phyloP scores from a whole-genome alignment of 1,140 invertebrate genomes.

The Drosophila pandora region DNA sequence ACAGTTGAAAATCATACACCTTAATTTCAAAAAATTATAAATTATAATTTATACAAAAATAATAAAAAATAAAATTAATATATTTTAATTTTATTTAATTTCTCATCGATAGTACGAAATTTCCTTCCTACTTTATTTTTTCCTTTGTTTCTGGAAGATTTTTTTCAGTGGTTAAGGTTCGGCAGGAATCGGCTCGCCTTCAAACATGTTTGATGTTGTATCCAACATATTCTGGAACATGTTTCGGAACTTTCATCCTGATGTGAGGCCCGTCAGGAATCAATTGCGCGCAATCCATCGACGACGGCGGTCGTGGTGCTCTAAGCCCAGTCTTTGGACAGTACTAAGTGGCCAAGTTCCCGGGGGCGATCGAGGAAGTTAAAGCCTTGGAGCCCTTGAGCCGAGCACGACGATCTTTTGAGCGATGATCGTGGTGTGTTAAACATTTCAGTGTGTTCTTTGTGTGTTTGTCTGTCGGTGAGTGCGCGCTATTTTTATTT shows the following conservation, averaged over 20 bases:
- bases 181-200: conserved; percentile 32
- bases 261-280: conserved; percentile 59
- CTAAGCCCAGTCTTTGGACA: background rate
- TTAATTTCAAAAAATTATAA: background rate
- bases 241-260: conserved; percentile 50
- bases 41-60: background rate
- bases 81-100: background rate
- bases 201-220: no score
- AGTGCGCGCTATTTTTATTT: conserved; percentile 62
- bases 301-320: conserved; percentile 61
- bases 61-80: background rate
- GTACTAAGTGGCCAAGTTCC: conserved; percentile 13
- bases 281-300: conserved; percentile 74
- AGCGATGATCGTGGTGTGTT: conserved; percentile 42
- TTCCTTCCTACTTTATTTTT: no score
- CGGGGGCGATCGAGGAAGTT: conserved; percentile 25
- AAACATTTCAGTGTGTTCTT: conserved; percentile 27
- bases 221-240: no score
- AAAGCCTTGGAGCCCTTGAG: conserved; percentile 17
- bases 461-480: conserved; percentile 41
- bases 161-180: conserved; percentile 1
- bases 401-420: conserved; percentile 26
- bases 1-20: background rate
- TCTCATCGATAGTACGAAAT: background rate
- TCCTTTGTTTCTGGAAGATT: background rate